Conservation (phyloP, 2,888 invertebrate genomes). For the Heliconius cydno region DNA sequence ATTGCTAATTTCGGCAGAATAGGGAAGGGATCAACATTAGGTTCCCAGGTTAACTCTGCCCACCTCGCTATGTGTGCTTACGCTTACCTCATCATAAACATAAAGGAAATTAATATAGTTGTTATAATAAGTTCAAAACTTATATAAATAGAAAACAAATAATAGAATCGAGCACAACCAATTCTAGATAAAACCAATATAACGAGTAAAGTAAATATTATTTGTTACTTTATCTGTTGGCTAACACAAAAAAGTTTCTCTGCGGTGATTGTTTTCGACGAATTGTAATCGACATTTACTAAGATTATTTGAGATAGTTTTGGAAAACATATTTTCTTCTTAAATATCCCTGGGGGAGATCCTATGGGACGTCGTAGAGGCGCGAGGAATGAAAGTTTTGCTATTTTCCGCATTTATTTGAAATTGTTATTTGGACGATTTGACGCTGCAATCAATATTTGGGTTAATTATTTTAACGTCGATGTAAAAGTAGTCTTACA, state of each 20-base stretch:
- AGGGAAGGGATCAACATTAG: background rate
- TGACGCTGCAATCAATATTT: too few species aligned
- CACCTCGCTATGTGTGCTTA: background rate
- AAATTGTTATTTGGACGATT: background rate
- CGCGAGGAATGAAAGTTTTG: background rate
- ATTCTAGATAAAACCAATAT: constrained; percentile 16
- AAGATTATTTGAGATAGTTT: constrained; percentile 23
- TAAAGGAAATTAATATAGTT: background rate
- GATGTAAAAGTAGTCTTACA: too few species aligned
- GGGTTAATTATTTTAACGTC: too few species aligned
- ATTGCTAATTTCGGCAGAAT: too few species aligned
- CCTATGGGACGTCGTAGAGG: background rate
- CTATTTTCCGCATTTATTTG: constrained; percentile 16
- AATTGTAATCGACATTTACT: constrained; percentile 21
- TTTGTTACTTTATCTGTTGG: constrained; percentile 22
- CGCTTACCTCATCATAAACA: background rate
- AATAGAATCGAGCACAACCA: constrained; percentile 10
- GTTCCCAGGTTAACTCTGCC: too few species aligned
- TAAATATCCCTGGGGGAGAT: constrained; percentile 21
- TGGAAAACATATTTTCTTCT: constrained; percentile 21
- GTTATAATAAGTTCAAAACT: background rate
- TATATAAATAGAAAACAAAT: background rate
- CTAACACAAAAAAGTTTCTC: constrained; percentile 22
- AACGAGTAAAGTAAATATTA: constrained; percentile 19
- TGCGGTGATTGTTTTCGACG: constrained; percentile 15